Conservation (phyloP, 2,113 vertebrate species). For the Tamias sibiricus region DNA sequence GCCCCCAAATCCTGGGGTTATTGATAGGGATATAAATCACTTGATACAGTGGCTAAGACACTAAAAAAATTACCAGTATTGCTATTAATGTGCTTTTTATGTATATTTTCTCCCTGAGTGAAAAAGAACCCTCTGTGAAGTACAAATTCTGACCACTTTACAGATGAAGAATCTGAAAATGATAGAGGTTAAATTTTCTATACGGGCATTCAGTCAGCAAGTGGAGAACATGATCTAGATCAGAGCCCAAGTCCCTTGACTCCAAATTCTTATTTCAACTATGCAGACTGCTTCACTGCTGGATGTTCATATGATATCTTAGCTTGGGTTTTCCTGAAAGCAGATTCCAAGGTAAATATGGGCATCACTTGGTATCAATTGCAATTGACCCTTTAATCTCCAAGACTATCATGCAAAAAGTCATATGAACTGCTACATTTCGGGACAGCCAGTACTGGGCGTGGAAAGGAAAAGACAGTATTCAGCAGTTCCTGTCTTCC, state of each 20-base stretch:
- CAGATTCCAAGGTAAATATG: neutral
- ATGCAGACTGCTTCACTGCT: neutral
- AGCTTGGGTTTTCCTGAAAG: conserved; percentile 22
- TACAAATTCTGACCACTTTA: conserved; percentile 29
- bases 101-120: neutral
- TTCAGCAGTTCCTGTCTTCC: neutral
- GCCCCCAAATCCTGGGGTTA: neutral
- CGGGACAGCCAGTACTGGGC: neutral
- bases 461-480: neutral
- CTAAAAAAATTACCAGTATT: neutral
- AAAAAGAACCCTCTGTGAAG: neutral
- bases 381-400: neutral
- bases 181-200: neutral
- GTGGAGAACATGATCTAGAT: neutral
- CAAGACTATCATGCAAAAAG: neutral
- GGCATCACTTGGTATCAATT: neutral
- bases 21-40: conserved; percentile 16
- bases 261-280: neutral
- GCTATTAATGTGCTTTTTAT: neutral
- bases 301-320: neutral
- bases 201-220: neutral
- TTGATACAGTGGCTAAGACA: neutral
- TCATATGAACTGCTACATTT: neutral
- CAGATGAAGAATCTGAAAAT: neutral
- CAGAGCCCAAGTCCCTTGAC: neutral